Conservation (phyloP, 1,140 invertebrate genomes). For the Tetranychus urticae region DNA sequence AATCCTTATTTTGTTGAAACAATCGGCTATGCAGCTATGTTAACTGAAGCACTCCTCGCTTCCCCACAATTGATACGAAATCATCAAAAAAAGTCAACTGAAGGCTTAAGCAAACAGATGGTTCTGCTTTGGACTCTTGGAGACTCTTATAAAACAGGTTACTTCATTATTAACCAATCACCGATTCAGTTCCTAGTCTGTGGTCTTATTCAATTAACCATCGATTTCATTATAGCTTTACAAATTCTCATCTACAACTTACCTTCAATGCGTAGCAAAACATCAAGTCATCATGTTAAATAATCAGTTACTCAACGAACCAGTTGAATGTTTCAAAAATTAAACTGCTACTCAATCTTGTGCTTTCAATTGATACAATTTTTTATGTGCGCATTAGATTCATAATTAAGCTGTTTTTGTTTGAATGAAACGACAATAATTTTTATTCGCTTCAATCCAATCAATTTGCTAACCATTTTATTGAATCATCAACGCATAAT, state of each 20-base stretch:
- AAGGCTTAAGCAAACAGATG: slow-evolving; percentile 80
- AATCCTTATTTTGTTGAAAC: slow-evolving; percentile 56
- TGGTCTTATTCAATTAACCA: slow-evolving; percentile 64
- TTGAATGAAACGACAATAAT: no score
- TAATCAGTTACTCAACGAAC: no score
- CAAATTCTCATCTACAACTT: slow-evolving; percentile 32
- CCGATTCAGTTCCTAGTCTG: slow-evolving; percentile 90
- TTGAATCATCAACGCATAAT: no score
- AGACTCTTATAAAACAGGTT: slow-evolving; percentile 89
- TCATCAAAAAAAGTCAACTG: slow-evolving; percentile 63
- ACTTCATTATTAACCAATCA: slow-evolving; percentile 67
- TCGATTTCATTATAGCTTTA: slow-evolving; percentile 54
- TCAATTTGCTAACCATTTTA: no score
- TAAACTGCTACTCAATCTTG: no score
- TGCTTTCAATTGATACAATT: no score
- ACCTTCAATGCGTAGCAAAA: no score
- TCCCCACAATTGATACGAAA: slow-evolving; percentile 77
- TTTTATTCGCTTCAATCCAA: no score
- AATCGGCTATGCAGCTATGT: slow-evolving; percentile 74
- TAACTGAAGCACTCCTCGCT: slow-evolving; percentile 88
- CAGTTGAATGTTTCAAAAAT: no score
- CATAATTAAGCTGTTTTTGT: no score
- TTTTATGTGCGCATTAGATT: no score
- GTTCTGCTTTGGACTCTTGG: slow-evolving; percentile 80
- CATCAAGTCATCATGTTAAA: no score